A percentile compares a stretch with the other conserved stretches of the same genome.
These are phyloP conservation scores for Temnothorax longispinosus DNA, from an alignment of 1,140 invertebrate genomes.

Conservation along the genomic window DNA sequence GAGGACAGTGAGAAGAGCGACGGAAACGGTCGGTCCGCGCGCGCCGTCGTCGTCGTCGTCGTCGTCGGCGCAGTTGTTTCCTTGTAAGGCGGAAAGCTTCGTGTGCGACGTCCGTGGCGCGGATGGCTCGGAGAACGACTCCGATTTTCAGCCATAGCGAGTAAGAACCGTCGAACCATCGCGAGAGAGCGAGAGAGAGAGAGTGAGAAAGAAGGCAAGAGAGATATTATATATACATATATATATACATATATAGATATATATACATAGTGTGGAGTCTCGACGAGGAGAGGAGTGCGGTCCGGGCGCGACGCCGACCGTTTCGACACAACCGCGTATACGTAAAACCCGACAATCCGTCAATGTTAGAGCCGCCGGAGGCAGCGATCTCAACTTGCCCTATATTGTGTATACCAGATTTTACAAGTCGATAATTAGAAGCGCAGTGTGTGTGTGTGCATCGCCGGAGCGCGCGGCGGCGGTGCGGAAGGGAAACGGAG, in stretches of 20 bases:
- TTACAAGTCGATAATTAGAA: slow-evolving; percentile 54
- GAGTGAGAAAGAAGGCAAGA: background rate
- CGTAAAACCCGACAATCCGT: slow-evolving; percentile 82
- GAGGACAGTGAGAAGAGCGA: slow-evolving; percentile 80
- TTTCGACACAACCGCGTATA: slow-evolving; percentile 77
- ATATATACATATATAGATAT: slow-evolving; percentile 31
- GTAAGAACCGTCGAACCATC: background rate
- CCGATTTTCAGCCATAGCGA: slow-evolving; percentile 63
- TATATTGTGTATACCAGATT: slow-evolving; percentile 67
- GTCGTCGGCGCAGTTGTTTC: slow-evolving; percentile 64
- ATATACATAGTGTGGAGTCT: slow-evolving; percentile 15
- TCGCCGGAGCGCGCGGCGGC: slow-evolving; percentile 7
- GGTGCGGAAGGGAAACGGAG: background rate
- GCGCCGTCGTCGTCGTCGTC: slow-evolving; percentile 65
- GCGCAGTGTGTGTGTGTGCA: slow-evolving; percentile 27
- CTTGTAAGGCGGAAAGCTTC: slow-evolving; percentile 77
- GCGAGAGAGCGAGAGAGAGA: background rate
- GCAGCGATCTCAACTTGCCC: slow-evolving; percentile 56
- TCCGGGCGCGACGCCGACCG: slow-evolving; percentile 69
- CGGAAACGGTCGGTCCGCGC: slow-evolving; percentile 79
- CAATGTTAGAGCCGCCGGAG: slow-evolving; percentile 69
- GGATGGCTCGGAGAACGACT: slow-evolving; percentile 73
- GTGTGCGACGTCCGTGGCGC: slow-evolving; percentile 71
- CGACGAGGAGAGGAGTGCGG: slow-evolving; percentile 60
- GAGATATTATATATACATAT: slow-evolving; percentile 27